Evolutionary conservation across 2,113 vertebrate species (phyloP).

Genomic region (Nothocercus nigrocapillus): DNA sequence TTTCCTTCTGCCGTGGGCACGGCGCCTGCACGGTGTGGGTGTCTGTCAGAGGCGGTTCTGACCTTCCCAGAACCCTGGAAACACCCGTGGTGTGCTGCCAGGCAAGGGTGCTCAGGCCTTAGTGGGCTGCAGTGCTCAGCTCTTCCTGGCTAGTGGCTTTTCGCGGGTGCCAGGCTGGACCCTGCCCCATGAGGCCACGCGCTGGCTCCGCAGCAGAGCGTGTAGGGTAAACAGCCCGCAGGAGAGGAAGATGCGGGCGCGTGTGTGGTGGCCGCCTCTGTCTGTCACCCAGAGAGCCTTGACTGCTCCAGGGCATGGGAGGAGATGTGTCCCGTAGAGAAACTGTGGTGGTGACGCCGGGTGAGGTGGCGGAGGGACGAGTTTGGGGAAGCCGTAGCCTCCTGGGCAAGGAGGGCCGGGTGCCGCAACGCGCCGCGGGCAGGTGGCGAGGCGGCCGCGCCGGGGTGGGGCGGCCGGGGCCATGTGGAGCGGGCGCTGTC

Average conservation of each 20-base stretch:
- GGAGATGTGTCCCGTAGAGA: not conserved
- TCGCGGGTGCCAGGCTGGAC: accelerated
- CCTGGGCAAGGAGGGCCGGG: not conserved
- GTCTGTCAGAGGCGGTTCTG: too few species aligned
- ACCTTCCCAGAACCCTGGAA: too few species aligned
- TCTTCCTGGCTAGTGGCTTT: not conserved
- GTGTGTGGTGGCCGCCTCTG: accelerated
- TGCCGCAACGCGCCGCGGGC: not conserved
- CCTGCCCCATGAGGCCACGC: not conserved
- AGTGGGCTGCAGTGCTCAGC: accelerated
- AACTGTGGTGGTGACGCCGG: not conserved
- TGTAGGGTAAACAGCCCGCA: not conserved
- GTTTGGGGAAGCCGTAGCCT: not conserved
- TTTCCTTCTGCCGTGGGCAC: not conserved
- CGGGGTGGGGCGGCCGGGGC: not conserved
- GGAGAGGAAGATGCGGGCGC: not conserved
- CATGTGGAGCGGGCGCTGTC: not conserved
- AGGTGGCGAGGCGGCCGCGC: not conserved
- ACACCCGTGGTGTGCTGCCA: too few species aligned
- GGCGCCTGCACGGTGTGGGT: too few species aligned
- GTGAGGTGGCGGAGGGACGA: not conserved
- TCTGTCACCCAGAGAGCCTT: not conserved
- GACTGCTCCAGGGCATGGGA: accelerated
- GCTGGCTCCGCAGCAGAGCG: not conserved
- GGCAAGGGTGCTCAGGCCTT: not conserved